Evolutionary conservation across 2,797 vertebrate species (phyloP).

Genomic region (Ptychadena robeensis): DNA sequence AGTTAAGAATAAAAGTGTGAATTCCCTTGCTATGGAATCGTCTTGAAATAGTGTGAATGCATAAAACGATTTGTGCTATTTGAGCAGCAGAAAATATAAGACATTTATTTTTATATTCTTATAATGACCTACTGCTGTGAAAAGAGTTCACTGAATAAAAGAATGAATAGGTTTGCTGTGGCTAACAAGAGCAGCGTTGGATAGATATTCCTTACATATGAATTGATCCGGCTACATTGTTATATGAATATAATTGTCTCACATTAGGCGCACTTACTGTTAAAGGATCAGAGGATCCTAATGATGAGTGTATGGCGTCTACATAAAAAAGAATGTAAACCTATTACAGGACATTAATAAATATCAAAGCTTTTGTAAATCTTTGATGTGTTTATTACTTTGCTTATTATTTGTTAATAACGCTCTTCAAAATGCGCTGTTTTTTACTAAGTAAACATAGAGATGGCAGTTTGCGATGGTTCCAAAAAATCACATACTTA

Average conservation of each 20-base stretch:
- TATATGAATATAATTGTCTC: constrained; percentile 7
- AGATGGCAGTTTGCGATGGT: background rate
- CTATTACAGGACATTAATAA: background rate
- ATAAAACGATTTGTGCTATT: background rate
- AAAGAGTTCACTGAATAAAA: constrained; percentile 10
- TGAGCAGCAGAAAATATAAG: background rate
- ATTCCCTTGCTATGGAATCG: background rate
- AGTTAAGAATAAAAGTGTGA: background rate
- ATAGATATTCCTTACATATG: no score
- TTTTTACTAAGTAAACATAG: background rate
- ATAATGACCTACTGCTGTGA: background rate
- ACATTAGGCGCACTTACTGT: constrained; percentile 5
- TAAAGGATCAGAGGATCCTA: background rate
- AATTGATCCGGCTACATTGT: background rate
- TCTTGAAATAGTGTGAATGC: background rate
- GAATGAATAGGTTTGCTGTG: background rate
- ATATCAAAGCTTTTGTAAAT: background rate
- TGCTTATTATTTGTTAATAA: no score
- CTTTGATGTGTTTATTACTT: background rate
- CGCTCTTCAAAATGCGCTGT: background rate
- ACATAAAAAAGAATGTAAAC: background rate
- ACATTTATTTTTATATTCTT: background rate
- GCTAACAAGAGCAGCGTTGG: background rate
- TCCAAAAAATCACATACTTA: no score
- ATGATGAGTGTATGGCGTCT: background rate